These are phyloP conservation scores for Cryptotis parvus DNA, from an alignment of 2,113 vertebrate species.

Conservation along the genomic window DNA sequence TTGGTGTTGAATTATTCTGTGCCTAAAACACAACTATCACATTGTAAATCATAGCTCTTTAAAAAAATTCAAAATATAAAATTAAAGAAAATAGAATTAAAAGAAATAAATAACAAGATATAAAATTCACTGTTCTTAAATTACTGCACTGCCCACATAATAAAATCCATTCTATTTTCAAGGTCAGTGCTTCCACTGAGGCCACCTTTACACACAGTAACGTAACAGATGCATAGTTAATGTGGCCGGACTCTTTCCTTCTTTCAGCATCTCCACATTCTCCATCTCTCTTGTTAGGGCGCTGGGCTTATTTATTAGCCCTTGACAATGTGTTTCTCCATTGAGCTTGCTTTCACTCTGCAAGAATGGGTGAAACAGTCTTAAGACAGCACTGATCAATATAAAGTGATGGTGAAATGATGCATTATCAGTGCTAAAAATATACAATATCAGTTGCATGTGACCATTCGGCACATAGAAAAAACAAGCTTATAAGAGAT, in stretches of 20 bases:
- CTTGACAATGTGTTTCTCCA: neutral
- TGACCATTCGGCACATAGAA: too few relatives aligned
- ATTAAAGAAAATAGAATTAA: too few relatives aligned
- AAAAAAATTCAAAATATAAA: too few relatives aligned
- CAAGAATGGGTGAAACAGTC: fast-evolving
- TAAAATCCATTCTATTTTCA: neutral
- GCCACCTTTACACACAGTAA: too few relatives aligned
- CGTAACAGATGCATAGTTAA: neutral
- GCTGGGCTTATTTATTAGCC: neutral
- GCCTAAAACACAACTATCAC: too few relatives aligned
- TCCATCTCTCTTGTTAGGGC: neutral
- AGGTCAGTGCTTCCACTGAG: neutral
- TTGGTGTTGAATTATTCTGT: too few relatives aligned
- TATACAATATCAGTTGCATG: too few relatives aligned
- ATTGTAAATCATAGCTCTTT: too few relatives aligned
- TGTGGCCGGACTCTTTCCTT: neutral
- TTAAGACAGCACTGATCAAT: neutral
- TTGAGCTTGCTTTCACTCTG: neutral
- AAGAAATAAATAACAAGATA: too few relatives aligned
- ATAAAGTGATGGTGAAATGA: neutral
- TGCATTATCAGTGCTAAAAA: too few relatives aligned
- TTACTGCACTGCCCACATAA: neutral
- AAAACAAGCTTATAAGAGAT: too few relatives aligned
- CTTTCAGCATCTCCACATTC: neutral
- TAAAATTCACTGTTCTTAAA: neutral